Evolutionary conservation across 2,113 vertebrate species (phyloP), one percentile per base, ranked within the genome.

Genomic region (Tangachromis dhanisi): DNA sequence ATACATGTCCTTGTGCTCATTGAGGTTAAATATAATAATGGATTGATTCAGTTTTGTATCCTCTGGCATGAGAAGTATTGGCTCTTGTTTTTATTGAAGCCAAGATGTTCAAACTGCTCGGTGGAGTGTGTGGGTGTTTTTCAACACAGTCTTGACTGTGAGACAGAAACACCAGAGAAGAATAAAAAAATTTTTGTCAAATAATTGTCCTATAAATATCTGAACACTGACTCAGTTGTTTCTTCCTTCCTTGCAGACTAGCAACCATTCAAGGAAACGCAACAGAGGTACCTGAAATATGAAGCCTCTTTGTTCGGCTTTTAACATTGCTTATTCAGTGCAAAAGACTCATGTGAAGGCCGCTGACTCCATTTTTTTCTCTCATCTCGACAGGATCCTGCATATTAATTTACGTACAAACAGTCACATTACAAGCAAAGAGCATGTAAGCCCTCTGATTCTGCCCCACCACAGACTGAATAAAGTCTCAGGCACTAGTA

Each of bases 171-270:
- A 71, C n/a, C 42, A 80, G 47, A 88, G 73, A 78, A 31, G 31
- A 71, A 82, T 3, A 5, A 76, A 5, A 57, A 4, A 4, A 0
- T 0, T 21, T 24, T 26, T 68, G 26, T 84, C 7, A 66, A 86
- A 91, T 54, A 35, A 87, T 83, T 53, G 19, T 49, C 5, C 29
- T 76, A 40, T 29, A 78, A 86, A 84, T 88, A 86, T 82, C 53
- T 14, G 9, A 8, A 38, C 17, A 19, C 57, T 91, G 33, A 88
- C 71, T 73, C 6, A 9, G 5, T 78, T 24, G 73, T 53, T 81
- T 87, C 86, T 31, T 12, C 24, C 61, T 10, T 73, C 21, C 21
- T 76, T 90, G 33, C 93, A 96, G 95, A 96, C 89, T 96, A 95
- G 85, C 90, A 90, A 81, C 76, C 17, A n/a, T n/a, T 59, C 59